These are phyloP conservation scores for Rhodeus uyekii DNA, from an alignment of 2,797 vertebrate species.

Conservation along the genomic window DNA sequence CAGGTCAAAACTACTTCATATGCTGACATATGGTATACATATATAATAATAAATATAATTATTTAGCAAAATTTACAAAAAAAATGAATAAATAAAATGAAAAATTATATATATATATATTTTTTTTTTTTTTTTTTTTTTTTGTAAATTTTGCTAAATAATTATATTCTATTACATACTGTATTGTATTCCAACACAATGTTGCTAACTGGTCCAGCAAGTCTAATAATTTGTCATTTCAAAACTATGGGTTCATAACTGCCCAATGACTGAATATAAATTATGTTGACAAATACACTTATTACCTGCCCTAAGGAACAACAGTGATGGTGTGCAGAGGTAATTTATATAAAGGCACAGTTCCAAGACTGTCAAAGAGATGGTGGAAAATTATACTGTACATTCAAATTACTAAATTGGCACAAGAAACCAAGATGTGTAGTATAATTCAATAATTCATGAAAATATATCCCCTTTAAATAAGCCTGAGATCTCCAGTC, in stretches of 20 bases:
- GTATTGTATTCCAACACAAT: no score
- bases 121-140: no score
- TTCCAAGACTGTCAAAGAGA: background rate
- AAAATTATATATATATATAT: no score
- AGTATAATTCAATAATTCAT: slow-evolving; percentile 1
- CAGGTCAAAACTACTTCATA: background rate
- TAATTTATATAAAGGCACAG: background rate
- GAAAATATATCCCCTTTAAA: slow-evolving; percentile 8
- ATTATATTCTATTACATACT: no score
- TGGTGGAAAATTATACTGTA: background rate
- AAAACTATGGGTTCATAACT: background rate
- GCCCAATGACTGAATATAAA: background rate
- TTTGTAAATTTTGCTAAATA: no score
- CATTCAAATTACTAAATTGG: background rate
- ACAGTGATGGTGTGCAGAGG: background rate
- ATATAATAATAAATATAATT: background rate
- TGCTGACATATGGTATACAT: background rate
- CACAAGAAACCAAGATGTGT: background rate
- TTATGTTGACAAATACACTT: background rate
- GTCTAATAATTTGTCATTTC: background rate
- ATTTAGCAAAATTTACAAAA: no score
- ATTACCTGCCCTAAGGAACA: background rate
- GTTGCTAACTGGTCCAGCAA: background rate
- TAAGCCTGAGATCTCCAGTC: background rate
- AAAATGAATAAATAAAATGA: no score